Conservation (phyloP, 2,888 invertebrate species). For the Oscheius myriophilus region DNA sequence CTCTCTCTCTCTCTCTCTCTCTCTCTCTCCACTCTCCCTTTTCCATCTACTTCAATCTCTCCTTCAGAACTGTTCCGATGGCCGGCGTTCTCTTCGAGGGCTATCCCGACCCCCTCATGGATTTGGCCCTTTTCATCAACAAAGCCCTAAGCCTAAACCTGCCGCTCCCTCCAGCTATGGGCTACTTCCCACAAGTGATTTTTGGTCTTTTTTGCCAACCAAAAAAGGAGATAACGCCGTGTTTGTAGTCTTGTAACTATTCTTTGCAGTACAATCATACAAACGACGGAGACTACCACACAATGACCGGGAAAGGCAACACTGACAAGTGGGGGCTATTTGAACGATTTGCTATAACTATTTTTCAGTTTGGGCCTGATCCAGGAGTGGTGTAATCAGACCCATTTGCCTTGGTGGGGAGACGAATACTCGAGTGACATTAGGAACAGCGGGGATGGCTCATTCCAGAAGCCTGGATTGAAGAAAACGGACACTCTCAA, state of each 20-base stretch:
- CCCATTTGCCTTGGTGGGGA: constrained; percentile 46
- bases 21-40: no score
- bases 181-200: constrained; percentile 53
- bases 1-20: no score
- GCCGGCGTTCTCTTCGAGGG: constrained; percentile 47
- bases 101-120: constrained; percentile 50
- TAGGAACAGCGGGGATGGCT: constrained; percentile 52
- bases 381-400: constrained; percentile 40
- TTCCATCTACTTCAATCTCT: not conserved
- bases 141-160: not conserved
- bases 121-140: constrained; percentile 30
- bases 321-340: constrained; percentile 34
- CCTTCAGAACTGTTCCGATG: constrained; percentile 42
- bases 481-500: constrained; percentile 50
- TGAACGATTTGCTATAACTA: no score
- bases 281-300: constrained; percentile 51
- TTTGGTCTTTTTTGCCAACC: not conserved
- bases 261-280: constrained; percentile 55
- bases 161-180: constrained; percentile 40
- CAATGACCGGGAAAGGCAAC: constrained; percentile 55
- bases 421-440: constrained; percentile 35
- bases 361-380: constrained; percentile 45
- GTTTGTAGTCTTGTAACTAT: not conserved
- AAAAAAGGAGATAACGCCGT: not conserved
- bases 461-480: constrained; percentile 57